Conservation (phyloP, 2,797 vertebrate species). For the Oceanodroma leucorhoa region DNA sequence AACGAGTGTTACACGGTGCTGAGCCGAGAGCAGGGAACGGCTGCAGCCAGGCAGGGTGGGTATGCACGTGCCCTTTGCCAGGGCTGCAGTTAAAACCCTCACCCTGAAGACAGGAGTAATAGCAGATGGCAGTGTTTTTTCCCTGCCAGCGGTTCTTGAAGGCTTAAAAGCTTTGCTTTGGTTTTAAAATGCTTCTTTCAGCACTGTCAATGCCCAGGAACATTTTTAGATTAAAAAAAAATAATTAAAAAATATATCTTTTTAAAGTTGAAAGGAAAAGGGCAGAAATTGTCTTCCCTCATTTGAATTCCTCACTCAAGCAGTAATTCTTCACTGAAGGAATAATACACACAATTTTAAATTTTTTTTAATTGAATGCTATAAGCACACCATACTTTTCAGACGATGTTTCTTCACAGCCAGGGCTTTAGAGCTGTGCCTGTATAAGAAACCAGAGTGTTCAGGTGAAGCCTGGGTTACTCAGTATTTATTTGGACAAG, state of each 20-base stretch:
- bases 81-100: neutral
- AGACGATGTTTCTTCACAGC: neutral
- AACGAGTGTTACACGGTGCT: accelerated
- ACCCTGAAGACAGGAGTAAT: neutral
- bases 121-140: neutral
- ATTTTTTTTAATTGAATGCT: neutral
- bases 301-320: neutral
- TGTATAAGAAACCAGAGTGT: neutral
- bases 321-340: neutral
- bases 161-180: neutral
- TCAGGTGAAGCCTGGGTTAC: neutral
- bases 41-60: neutral
- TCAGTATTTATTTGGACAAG: neutral
- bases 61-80: accelerated
- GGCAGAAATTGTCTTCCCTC: neutral
- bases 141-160: neutral
- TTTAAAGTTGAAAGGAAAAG: neutral
- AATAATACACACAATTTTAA: neutral
- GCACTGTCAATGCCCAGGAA: neutral
- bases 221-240: neutral
- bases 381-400: neutral
- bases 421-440: neutral
- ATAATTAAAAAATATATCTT: neutral
- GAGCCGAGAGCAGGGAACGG: neutral
- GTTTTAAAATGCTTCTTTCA: neutral